Evolutionary conservation across 2,888 invertebrate genomes (phyloP).

Genomic region (Tetranychus piercei): DNA sequence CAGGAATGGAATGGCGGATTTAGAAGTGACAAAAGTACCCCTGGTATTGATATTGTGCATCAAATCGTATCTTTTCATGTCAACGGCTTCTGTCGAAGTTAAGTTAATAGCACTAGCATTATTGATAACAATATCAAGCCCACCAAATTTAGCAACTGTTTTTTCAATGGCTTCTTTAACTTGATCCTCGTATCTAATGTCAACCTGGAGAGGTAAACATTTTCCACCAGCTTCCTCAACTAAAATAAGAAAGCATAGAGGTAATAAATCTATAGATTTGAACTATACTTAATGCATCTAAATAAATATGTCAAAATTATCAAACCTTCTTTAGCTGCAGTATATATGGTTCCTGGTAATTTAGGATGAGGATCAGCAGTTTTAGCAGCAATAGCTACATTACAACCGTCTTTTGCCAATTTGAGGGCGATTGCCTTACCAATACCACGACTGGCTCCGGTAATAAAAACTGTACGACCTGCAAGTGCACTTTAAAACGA

Average conservation of each 20-base stretch:
- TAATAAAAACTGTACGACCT: conserved; percentile 78
- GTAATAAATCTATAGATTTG: not conserved
- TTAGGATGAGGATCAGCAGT: conserved; percentile 75
- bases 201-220: conserved; percentile 65
- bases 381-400: conserved; percentile 76
- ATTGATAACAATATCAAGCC: conserved; percentile 82
- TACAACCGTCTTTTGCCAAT: conserved; percentile 76
- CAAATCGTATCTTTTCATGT: conserved; percentile 89
- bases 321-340: conserved; percentile 62
- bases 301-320: not conserved
- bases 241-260: conserved; percentile 31
- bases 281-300: not conserved
- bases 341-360: conserved; percentile 74
- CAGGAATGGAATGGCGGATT: conserved; percentile 66
- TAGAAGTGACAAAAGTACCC: conserved; percentile 87
- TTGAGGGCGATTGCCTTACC: conserved; percentile 85
- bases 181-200: conserved; percentile 63
- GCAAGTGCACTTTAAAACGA: conserved; percentile 43
- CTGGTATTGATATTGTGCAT: conserved; percentile 87
- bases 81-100: conserved; percentile 54
- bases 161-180: conserved; percentile 50
- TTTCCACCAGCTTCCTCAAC: conserved; percentile 71
- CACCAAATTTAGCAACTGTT: conserved; percentile 69
- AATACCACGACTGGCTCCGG: conserved; percentile 88
- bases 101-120: conserved; percentile 78